Base-by-base conservation (phyloP, 2,113 vertebrate genomes). In the Macrotus californicus region DNA sequence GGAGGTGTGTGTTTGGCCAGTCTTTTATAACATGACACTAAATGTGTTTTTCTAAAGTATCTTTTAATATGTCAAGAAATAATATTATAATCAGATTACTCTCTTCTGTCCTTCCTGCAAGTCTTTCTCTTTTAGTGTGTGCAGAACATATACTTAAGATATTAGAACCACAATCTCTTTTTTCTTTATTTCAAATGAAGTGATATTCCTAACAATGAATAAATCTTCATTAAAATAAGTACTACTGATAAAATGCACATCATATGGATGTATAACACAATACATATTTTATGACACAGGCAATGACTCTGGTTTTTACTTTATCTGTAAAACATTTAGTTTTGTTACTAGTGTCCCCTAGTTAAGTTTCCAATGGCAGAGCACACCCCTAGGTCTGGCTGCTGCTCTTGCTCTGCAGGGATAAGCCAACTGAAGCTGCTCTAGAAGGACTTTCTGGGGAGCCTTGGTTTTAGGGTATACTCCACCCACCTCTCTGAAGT, bases 11-110 rank as follows among this genome's bases (percentile, higher is more conserved):
- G 48, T 75, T 56, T 8, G 59, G 56, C 54, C 31, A 43, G 16
- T 29, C 75, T 87, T 82, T 85, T n/a, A 91, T 80, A 90, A 81
- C 13, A 72, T 64, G 52, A 54, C 39, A 54, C 31, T 31, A 79
- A 79, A 72, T 34, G n/a, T 46, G 29, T 70, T 93, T 83, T 93
- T 84, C n/a, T 73, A 61, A 96, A 87, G 24, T 93, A 69, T 70
- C 31, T 46, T 86, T 90, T 93, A 81, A 75, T 31, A 56, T 61
- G 3, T 81, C 14, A 89, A 92, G 43, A 91, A 94, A 87, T 56
- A 39, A 52, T 70, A 50, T 21, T 89, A 59, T 56, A 56, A 54
- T 75, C 9, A 61, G 54, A 92, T 52, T 66, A 56, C 14, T 61
- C 3, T 54, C n/a, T 59, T 67, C 18, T 1, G 59, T 86, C 19